Conservation (phyloP, 2,888 invertebrate species). For the Bruchidius siliquastri region DNA sequence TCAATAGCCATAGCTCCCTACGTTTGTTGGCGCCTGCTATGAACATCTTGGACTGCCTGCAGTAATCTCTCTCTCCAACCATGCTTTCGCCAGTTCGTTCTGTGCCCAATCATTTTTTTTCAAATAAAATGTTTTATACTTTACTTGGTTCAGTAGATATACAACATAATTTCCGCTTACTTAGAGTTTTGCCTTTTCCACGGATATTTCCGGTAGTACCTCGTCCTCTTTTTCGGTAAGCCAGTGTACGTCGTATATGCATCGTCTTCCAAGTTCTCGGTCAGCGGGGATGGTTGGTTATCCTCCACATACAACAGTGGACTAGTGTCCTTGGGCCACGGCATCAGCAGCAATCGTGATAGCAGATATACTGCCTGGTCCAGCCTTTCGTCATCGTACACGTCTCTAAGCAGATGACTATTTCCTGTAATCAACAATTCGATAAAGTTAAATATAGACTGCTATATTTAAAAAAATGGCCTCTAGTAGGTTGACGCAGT, state of each 20-base stretch:
- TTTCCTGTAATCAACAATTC: background rate
- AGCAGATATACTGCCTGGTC: conserved; percentile 24
- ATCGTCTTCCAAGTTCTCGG: background rate
- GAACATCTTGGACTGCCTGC: no score
- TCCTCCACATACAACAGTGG: conserved; percentile 43
- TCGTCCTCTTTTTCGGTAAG: conserved; percentile 48
- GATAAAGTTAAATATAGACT: no score
- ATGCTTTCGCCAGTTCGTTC: no score
- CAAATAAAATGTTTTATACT: no score
- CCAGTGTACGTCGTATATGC: conserved; percentile 6
- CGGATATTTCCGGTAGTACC: conserved; percentile 57
- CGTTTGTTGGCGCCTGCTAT: no score
- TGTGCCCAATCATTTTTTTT: no score
- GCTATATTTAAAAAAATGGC: no score
- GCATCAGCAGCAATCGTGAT: conserved; percentile 31
- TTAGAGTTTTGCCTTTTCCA: conserved; percentile 56
- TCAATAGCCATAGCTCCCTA: no score
- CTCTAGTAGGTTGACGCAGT: no score
- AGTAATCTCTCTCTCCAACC: no score
- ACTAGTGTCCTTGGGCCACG: conserved; percentile 38
- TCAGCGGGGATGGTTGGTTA: conserved; percentile 7
- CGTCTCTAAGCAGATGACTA: background rate
- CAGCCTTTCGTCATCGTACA: conserved; percentile 18
- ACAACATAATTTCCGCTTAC: conserved; percentile 13
- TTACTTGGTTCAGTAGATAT: no score